Conservation (phyloP, 2,797 vertebrate genomes). For the Rhincodon typus region DNA sequence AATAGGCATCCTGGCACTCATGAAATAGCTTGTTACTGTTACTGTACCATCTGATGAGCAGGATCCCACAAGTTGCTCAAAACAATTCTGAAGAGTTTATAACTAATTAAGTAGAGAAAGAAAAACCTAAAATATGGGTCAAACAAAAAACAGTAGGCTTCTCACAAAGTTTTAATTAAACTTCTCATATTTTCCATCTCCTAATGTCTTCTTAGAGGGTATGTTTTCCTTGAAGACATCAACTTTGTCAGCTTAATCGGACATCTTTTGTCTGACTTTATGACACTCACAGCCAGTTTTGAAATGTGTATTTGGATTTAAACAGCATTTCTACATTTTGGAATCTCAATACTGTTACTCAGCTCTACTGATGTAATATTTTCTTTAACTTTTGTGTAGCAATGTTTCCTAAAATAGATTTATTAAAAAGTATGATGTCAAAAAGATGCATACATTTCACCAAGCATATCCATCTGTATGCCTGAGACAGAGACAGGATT, state of each 20-base stretch:
- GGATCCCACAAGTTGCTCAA: neutral
- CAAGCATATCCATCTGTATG: neutral
- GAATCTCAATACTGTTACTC: neutral
- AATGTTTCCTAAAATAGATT: neutral
- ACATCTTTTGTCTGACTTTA: neutral
- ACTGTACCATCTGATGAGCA: neutral
- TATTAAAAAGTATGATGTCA: too few species aligned
- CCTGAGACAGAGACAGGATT: neutral
- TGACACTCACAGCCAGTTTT: neutral
- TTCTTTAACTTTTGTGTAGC: neutral
- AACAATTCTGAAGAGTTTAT: neutral
- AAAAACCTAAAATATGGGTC: neutral
- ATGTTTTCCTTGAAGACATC: neutral
- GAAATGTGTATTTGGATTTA: neutral
- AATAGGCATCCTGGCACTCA: too few species aligned
- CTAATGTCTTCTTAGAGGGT: neutral
- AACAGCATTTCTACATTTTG: neutral
- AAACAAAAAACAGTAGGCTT: neutral
- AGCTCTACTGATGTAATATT: neutral
- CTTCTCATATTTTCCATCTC: neutral
- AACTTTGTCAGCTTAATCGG: neutral
- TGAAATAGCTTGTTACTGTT: neutral
- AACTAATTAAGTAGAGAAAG: too few species aligned
- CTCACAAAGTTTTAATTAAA: neutral
- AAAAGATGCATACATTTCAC: too few species aligned